Evolutionary conservation across 2,888 invertebrate genomes (phyloP).

Genomic region (Hedya salicella): DNA sequence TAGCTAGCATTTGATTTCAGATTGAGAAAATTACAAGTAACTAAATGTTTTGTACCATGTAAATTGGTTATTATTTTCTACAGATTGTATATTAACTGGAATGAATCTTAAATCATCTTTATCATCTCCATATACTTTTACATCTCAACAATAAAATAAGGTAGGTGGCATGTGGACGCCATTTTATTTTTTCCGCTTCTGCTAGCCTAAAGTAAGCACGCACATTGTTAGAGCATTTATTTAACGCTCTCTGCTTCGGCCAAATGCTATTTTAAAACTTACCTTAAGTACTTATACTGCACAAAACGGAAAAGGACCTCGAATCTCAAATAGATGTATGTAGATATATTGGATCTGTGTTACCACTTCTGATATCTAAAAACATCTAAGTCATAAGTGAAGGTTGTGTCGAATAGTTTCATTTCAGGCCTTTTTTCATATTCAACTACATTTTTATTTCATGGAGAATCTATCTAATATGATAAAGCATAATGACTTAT

Average conservation of each 20-base stretch:
- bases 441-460: not conserved
- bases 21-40: too few species aligned
- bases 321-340: not conserved
- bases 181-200: constrained; percentile 32
- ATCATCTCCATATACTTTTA: too few species aligned
- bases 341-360: constrained; percentile 7
- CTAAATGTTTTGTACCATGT: too few species aligned
- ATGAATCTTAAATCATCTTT: not conserved
- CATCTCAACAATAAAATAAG: not conserved
- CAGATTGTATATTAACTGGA: not conserved
- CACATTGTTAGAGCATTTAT: constrained; percentile 31
- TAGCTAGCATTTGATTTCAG: too few species aligned
- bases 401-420: not conserved
- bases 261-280: constrained; percentile 24
- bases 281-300: constrained; percentile 19
- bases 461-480: too few species aligned
- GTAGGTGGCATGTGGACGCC: not conserved
- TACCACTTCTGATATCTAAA: constrained; percentile 15
- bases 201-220: constrained; percentile 37
- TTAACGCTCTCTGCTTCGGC: constrained; percentile 30
- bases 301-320: constrained; percentile 28
- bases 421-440: too few species aligned
- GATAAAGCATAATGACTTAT: too few species aligned
- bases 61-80: too few species aligned
- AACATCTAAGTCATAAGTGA: too few species aligned